A percentile compares a stretch with the other conserved stretches of the same genome.
Conservation (phyloP, 1,140 invertebrate genomes). For the Drosophila auraria region DNA sequence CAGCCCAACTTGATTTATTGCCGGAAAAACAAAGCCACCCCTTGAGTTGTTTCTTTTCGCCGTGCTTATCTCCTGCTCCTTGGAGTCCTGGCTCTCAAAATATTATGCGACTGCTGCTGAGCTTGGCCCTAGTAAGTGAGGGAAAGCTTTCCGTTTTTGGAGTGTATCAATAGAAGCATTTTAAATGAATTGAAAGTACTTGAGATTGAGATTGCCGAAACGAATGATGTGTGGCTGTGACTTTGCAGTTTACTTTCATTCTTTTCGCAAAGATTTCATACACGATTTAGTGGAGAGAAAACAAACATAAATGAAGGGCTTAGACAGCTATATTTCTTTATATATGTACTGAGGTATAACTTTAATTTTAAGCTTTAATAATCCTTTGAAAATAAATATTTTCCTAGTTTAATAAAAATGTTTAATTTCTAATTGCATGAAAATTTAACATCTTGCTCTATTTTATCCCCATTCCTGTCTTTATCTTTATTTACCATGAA, state of each 20-base stretch:
- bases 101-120: slow-evolving; percentile 57
- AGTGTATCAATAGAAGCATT: slow-evolving; percentile 59
- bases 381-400: too few species aligned
- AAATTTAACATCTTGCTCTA: too few species aligned
- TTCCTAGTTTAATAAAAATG: too few species aligned
- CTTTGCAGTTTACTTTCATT: slow-evolving; percentile 23
- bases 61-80: slow-evolving; percentile 9
- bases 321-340: too few species aligned
- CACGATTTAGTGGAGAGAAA: slow-evolving; percentile 3
- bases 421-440: not conserved
- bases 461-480: not conserved
- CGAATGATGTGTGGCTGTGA: slow-evolving; percentile 54
- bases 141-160: slow-evolving; percentile 57
- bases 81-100: slow-evolving; percentile 33
- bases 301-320: not conserved
- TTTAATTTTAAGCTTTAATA: too few species aligned
- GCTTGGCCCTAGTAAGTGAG: slow-evolving; percentile 26
- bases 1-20: slow-evolving; percentile 73
- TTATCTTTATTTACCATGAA: not conserved
- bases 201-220: slow-evolving; percentile 54
- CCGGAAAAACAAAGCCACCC: slow-evolving; percentile 77
- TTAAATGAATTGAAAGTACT: slow-evolving; percentile 63
- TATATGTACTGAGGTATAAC: too few species aligned
- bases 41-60: slow-evolving; percentile 50
- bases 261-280: slow-evolving; percentile 6